phyloP scores from a whole-genome alignment of 2,113 vertebrate species.

The Oplegnathus fasciatus region DNA sequence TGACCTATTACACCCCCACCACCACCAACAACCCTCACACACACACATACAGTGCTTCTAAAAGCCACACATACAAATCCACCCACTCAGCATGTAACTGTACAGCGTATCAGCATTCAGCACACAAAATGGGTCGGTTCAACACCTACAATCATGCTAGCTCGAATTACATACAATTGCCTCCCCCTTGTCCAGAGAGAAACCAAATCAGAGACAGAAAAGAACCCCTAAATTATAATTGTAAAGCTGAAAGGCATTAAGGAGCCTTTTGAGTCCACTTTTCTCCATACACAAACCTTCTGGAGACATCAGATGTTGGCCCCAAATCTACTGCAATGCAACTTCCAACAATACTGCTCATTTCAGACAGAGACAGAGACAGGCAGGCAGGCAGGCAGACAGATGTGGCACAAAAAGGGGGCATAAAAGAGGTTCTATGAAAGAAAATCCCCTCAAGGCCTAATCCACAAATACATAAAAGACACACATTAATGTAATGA shows the following conservation, averaged over 20 bases:
- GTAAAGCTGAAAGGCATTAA: not conserved
- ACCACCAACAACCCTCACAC: not conserved
- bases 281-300: slow-evolving; percentile 16
- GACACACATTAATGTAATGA: slow-evolving; percentile 40
- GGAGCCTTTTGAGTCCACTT: slow-evolving; percentile 6
- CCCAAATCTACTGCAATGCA: slow-evolving; percentile 19
- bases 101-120: slow-evolving; percentile 22
- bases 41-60: slow-evolving; percentile 9
- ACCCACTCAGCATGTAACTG: slow-evolving; percentile 43
- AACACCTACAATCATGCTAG: slow-evolving; percentile 47
- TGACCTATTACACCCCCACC: slow-evolving; percentile 47
- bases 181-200: not conserved
- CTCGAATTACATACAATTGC: not conserved
- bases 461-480: slow-evolving; percentile 46
- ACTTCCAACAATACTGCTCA: slow-evolving; percentile 7
- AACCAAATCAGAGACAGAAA: slow-evolving; percentile 17
- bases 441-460: slow-evolving; percentile 54
- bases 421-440: slow-evolving; percentile 40
- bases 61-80: slow-evolving; percentile 42
- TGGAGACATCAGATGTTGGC: slow-evolving; percentile 22
- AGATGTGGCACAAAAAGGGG: slow-evolving; percentile 56
- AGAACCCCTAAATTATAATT: not conserved
- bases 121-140: slow-evolving; percentile 27
- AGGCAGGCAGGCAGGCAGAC: slow-evolving; percentile 30
- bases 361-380: slow-evolving; percentile 5